Conservation (phyloP, 2,113 vertebrate species). For the Eptesicus fuscus region DNA sequence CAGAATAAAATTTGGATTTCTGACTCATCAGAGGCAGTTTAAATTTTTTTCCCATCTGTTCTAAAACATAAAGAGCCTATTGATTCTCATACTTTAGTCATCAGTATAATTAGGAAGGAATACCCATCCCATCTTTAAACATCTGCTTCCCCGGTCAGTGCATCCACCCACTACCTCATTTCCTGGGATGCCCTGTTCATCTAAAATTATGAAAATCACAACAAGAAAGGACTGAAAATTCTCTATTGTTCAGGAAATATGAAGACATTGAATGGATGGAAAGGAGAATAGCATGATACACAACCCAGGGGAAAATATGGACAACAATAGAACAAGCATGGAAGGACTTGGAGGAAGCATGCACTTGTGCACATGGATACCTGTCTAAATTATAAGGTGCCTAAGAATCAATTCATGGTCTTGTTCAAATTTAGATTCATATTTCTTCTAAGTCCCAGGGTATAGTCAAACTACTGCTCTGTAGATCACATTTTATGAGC, state of each 20-base stretch:
- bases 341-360: neutral
- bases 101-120: constrained; percentile 60
- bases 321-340: neutral
- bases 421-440: neutral
- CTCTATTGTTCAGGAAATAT: neutral
- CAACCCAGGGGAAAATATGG: neutral
- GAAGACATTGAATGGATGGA: neutral
- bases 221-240: neutral
- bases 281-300: neutral
- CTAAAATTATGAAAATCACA: constrained; percentile 12
- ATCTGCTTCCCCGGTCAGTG: neutral
- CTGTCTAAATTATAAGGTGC: neutral
- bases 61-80: constrained; percentile 44
- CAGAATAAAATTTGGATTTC: constrained; percentile 67
- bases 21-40: constrained; percentile 63
- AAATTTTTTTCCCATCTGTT: constrained; percentile 67
- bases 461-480: neutral
- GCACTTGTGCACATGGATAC: neutral
- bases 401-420: neutral
- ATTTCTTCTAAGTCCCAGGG: neutral
- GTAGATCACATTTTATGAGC: neutral
- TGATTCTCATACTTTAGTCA: constrained; percentile 36
- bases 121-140: neutral
- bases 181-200: neutral
- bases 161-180: neutral